phyloP scores from a whole-genome alignment of 2,888 invertebrate species.

The Eupithecia dodoneata region DNA sequence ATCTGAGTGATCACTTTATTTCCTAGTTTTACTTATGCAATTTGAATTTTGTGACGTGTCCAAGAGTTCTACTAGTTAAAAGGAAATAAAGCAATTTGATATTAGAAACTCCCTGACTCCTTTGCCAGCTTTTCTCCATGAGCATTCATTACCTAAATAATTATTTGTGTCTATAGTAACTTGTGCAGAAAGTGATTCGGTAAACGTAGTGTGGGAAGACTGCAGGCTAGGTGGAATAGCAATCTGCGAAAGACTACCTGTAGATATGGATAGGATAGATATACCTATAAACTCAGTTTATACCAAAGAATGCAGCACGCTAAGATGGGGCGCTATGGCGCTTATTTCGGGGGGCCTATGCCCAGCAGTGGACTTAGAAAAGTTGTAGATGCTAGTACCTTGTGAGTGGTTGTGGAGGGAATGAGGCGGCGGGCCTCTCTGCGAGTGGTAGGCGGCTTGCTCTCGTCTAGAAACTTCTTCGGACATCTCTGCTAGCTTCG shows the following conservation, averaged over 20 bases:
- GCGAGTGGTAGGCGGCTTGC: constrained; percentile 69
- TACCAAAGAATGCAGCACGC: neutral
- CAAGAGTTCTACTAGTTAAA: too few relatives aligned
- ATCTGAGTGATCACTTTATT: too few relatives aligned
- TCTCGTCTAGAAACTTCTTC: constrained; percentile 89
- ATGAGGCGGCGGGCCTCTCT: constrained; percentile 43
- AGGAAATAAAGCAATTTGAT: too few relatives aligned
- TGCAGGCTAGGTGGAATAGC: neutral
- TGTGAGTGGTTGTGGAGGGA: constrained; percentile 49
- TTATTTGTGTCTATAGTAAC: too few relatives aligned
- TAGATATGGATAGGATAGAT: neutral
- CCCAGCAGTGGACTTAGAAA: neutral
- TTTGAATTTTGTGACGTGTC: too few relatives aligned
- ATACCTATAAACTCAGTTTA: too few relatives aligned
- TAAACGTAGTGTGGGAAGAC: neutral
- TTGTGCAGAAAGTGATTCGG: too few relatives aligned
- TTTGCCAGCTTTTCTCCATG: too few relatives aligned
- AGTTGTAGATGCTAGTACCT: constrained; percentile 15
- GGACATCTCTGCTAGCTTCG: constrained; percentile 91
- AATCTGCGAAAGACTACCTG: neutral
- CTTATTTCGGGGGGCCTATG: neutral
- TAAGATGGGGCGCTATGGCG: neutral
- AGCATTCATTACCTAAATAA: too few relatives aligned
- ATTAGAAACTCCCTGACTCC: too few relatives aligned
- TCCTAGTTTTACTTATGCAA: too few relatives aligned